A percentile compares a stretch with the other conserved stretches of the same genome.
Evolutionary conservation across 2,888 invertebrate species (phyloP).

Genomic region (Drosophila leonis): DNA sequence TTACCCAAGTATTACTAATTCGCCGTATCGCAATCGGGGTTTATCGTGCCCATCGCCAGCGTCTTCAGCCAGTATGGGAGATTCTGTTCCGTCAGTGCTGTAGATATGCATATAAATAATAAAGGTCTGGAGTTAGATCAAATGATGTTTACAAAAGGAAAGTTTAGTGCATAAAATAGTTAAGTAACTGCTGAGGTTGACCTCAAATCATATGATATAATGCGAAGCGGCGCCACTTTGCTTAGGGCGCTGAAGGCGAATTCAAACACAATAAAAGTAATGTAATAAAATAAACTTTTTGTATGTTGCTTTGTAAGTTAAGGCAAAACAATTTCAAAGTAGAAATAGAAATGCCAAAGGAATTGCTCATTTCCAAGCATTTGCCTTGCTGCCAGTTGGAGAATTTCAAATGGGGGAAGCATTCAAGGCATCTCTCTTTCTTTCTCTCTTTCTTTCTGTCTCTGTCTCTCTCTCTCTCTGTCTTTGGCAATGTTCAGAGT

Average conservation of each 20-base stretch:
- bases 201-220: slow-evolving; percentile 38
- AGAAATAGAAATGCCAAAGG: slow-evolving; percentile 52
- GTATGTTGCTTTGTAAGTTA: slow-evolving; percentile 14
- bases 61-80: slow-evolving; percentile 91
- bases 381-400: slow-evolving; percentile 29
- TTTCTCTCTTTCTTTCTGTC: not conserved
- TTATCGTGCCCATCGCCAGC: slow-evolving; percentile 92
- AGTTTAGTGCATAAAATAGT: not conserved
- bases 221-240: slow-evolving; percentile 21
- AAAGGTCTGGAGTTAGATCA: slow-evolving; percentile 17
- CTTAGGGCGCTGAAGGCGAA: slow-evolving; percentile 30
- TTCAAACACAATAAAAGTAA: slow-evolving; percentile 35
- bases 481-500: slow-evolving; percentile 52
- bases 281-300: slow-evolving; percentile 39
- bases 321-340: slow-evolving; percentile 52
- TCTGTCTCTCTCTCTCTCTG: not conserved
- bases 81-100: slow-evolving; percentile 89
- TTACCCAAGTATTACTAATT: slow-evolving; percentile 97
- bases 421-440: slow-evolving; percentile 34
- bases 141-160: not conserved
- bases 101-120: slow-evolving; percentile 61
- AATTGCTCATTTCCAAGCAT: slow-evolving; percentile 64
- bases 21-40: slow-evolving; percentile 95
- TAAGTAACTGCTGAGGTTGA: slow-evolving; percentile 4
- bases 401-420: slow-evolving; percentile 69